phyloP scores from a whole-genome alignment of 2,797 vertebrate genomes.

The Pipistrellus pygmaeus region DNA sequence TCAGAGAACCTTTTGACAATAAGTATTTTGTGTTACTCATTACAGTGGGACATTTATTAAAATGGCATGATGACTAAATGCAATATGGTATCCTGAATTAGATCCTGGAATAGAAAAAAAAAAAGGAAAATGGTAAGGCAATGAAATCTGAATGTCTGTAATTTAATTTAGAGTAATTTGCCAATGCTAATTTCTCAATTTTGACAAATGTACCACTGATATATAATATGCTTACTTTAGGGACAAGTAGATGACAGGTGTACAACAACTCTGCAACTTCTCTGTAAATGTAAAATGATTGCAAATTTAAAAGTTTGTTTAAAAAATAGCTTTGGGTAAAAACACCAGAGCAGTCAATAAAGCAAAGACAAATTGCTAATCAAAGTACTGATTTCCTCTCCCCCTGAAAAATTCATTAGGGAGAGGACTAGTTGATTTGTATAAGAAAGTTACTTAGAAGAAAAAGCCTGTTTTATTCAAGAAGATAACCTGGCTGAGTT shows the following conservation, averaged over 20 bases:
- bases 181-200: conserved; percentile 46
- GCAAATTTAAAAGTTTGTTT: conserved; percentile 46
- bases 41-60: conserved; percentile 38
- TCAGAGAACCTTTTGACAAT: conserved; percentile 15
- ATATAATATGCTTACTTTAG: conserved; percentile 28
- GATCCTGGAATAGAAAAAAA: not conserved
- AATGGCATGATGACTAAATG: not conserved
- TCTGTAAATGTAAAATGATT: conserved; percentile 37
- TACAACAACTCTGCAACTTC: not conserved
- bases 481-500: conserved; percentile 55
- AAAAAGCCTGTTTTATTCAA: conserved; percentile 55
- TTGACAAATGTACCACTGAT: not conserved
- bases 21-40: conserved; percentile 27
- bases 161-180: conserved; percentile 30
- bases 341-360: not conserved
- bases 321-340: conserved; percentile 53
- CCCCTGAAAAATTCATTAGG: conserved; percentile 29
- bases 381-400: conserved; percentile 54
- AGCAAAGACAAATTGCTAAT: conserved; percentile 70
- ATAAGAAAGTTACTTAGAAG: conserved; percentile 62
- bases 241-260: not conserved
- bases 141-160: not conserved
- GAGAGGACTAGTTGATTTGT: conserved; percentile 66
- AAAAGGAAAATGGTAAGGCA: not conserved
- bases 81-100: not conserved